Percentiles rank a stretch among this genome's conserved stretches.
These are phyloP conservation scores for Prenolepis imparis DNA, from an alignment of 2,888 invertebrate genomes.

Conservation along the genomic window DNA sequence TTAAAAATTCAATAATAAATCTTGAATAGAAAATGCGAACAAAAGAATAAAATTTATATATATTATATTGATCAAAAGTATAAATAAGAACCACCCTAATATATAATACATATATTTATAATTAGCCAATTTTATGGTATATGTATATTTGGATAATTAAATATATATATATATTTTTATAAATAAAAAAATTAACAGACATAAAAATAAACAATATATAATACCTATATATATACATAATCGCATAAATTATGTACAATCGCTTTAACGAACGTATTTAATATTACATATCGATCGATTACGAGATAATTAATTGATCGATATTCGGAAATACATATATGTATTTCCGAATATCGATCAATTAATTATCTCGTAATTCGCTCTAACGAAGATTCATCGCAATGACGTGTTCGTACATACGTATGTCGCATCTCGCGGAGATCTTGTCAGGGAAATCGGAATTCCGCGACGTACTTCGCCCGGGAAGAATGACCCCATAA, in stretches of 20 bases:
- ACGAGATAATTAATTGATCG: too few species aligned
- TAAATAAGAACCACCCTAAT: too few species aligned
- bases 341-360: not conserved
- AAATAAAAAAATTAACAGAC: not conserved
- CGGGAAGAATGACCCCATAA: constrained; percentile 72
- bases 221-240: not conserved
- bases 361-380: not conserved
- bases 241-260: not conserved
- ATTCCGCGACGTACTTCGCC: constrained; percentile 38
- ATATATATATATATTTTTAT: not conserved
- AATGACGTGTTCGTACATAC: constrained; percentile 21
- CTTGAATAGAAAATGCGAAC: too few species aligned
- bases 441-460: constrained; percentile 60
- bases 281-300: not conserved
- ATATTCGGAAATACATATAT: not conserved
- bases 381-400: constrained; percentile 30
- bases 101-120: too few species aligned
- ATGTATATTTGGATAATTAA: too few species aligned
- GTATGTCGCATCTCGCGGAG: constrained; percentile 50
- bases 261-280: not conserved
- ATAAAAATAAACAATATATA: not conserved
- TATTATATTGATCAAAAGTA: too few species aligned
- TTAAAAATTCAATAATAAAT: too few species aligned
- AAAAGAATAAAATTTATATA: too few species aligned
- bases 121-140: too few species aligned